Evolutionary conservation across 64 coral and sea anemone genomes (phyloP).

Genomic region (Stichodactyla helianthus): DNA sequence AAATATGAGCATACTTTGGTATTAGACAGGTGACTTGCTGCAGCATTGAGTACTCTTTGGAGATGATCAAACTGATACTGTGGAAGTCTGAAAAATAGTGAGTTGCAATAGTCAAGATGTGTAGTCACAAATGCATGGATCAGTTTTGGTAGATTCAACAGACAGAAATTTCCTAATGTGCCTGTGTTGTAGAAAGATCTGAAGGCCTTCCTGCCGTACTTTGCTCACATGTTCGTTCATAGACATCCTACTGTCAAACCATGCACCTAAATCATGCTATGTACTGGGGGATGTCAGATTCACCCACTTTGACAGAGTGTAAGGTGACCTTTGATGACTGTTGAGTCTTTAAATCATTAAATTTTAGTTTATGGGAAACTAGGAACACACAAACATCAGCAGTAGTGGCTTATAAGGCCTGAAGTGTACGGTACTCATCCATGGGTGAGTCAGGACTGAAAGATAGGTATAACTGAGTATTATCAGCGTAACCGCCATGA

Average conservation of each 20-base stretch:
- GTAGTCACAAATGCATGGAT: too few species aligned
- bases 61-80: too few species aligned
- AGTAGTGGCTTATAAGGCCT: neutral
- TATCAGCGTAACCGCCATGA: too few species aligned
- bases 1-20: too few species aligned
- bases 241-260: constrained; percentile 19
- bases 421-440: neutral
- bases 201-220: constrained; percentile 27
- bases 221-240: constrained; percentile 11
- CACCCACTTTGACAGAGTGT: neutral
- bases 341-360: constrained; percentile 10
- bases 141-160: too few species aligned
- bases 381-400: constrained; percentile 5
- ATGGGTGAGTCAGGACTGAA: constrained; percentile 6
- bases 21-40: too few species aligned
- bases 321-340: neutral
- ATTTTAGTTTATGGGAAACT: neutral
- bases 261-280: constrained; percentile 12
- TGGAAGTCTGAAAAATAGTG: too few species aligned
- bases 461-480: neutral
- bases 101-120: too few species aligned
- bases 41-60: too few species aligned
- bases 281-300: neutral
- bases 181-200: constrained; percentile 1
- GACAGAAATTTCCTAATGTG: neutral